phyloP scores from a whole-genome alignment of 37 sponge, comb jelly and placozoan genomes.

The Aplysina aerophoba region DNA sequence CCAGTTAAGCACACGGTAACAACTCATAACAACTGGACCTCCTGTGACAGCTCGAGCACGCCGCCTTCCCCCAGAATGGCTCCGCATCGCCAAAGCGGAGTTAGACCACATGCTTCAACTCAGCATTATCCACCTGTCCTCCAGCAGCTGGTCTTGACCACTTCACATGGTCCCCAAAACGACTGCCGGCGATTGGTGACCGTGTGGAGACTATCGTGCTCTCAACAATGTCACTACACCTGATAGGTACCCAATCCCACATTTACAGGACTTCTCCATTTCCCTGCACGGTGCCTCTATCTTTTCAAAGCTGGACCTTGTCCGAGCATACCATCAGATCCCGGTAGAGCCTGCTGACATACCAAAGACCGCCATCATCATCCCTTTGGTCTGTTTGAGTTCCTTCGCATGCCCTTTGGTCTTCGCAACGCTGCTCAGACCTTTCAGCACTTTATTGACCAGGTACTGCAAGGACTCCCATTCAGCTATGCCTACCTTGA shows the following conservation, averaged over 20 bases:
- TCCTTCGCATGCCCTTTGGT: no score
- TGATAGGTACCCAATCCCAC: constrained; percentile 72
- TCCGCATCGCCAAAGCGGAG: no score
- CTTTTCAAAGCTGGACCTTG: constrained; percentile 69
- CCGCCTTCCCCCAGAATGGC: constrained; percentile 49
- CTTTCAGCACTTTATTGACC: no score
- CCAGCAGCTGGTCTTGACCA: constrained; percentile 44
- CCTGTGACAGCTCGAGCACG: constrained; percentile 57
- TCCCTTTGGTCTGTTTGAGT: no score
- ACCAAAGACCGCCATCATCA: constrained; percentile 57
- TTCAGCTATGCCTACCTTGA: no score
- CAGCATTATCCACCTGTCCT: constrained; percentile 47
- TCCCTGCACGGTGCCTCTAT: constrained; percentile 53
- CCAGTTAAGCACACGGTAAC: constrained; percentile 7
- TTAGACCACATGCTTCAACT: constrained; percentile 40
- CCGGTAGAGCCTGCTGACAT: constrained; percentile 56
- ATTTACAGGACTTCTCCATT: constrained; percentile 64
- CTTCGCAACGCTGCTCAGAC: no score
- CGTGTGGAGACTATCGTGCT: constrained; percentile 78
- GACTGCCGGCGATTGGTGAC: constrained; percentile 67
- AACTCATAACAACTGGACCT: constrained; percentile 52
- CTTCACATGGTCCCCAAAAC: constrained; percentile 68
- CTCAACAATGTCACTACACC: constrained; percentile 62
- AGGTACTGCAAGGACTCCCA: no score
- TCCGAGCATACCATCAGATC: constrained; percentile 59